These are phyloP conservation scores for Leptopilina boulardi DNA, from an alignment of 1,140 invertebrate genomes.

Conservation along the genomic window DNA sequence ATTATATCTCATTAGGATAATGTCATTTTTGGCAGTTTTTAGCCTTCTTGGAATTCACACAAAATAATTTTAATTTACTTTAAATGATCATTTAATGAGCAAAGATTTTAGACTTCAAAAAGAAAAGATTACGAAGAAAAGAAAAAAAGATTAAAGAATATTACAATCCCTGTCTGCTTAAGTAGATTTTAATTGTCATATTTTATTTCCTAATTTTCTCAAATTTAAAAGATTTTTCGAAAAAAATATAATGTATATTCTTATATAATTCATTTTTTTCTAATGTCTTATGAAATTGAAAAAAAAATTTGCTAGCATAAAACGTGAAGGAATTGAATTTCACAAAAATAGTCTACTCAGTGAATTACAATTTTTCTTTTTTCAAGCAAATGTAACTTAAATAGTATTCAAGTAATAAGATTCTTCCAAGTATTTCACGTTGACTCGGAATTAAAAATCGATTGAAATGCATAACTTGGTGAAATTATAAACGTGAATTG, in stretches of 20 bases:
- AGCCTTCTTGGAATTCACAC: neutral
- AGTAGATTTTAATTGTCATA: neutral
- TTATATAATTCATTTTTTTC: neutral
- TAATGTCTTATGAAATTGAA: neutral
- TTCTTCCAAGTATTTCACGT: slow-evolving; percentile 45
- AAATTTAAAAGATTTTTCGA: neutral
- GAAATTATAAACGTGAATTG: slow-evolving; percentile 49
- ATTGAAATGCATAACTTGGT: slow-evolving; percentile 47
- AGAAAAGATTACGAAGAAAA: too few species aligned
- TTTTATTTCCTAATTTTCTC: neutral
- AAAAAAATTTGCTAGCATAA: neutral
- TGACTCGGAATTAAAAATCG: slow-evolving; percentile 63
- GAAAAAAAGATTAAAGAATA: too few species aligned
- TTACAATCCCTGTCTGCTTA: neutral
- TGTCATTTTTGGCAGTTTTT: neutral
- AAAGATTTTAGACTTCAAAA: neutral
- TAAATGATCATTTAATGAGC: neutral
- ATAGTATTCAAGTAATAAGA: slow-evolving; percentile 54
- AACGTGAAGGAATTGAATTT: neutral
- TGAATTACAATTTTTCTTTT: neutral
- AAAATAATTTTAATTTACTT: neutral
- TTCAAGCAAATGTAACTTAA: neutral
- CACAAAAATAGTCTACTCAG: neutral
- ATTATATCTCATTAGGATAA: neutral
- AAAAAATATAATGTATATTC: neutral